These are phyloP conservation scores for Drosophila vallismaia DNA, from an alignment of 2,888 invertebrate genomes.

Conservation along the genomic window DNA sequence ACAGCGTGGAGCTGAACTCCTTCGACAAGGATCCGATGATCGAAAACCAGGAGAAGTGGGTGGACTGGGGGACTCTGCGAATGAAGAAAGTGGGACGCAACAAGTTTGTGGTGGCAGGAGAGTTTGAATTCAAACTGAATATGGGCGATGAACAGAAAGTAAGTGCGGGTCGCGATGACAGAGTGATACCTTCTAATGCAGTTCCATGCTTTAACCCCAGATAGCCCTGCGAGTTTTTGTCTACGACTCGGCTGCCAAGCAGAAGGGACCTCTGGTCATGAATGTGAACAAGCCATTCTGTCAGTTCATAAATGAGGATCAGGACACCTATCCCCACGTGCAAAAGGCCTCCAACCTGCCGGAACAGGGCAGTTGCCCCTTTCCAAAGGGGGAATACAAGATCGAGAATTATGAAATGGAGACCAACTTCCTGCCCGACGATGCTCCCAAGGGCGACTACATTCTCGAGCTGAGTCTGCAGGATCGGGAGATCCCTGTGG, in stretches of 20 bases:
- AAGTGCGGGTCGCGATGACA: neutral
- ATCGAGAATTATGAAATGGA: constrained; percentile 68
- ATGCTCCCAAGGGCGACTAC: constrained; percentile 73
- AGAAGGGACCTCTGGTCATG: constrained; percentile 59
- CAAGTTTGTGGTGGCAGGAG: constrained; percentile 65
- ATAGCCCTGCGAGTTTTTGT: constrained; percentile 58
- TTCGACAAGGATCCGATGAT: constrained; percentile 59
- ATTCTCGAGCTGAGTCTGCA: constrained; percentile 53
- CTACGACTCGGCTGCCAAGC: constrained; percentile 51
- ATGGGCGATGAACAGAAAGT: constrained; percentile 70
- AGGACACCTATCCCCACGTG: constrained; percentile 66
- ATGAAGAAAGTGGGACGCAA: constrained; percentile 71
- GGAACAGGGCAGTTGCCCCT: constrained; percentile 63
- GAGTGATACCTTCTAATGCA: neutral
- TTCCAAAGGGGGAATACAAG: constrained; percentile 69
- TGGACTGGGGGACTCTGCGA: constrained; percentile 74
- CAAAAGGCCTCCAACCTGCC: constrained; percentile 67
- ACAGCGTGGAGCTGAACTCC: constrained; percentile 71
- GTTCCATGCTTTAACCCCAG: constrained; percentile 23
- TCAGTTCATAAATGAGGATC: constrained; percentile 64
- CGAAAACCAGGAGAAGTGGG: constrained; percentile 61
- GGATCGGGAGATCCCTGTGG: constrained; percentile 56
- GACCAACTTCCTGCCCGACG: constrained; percentile 64
- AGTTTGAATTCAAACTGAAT: constrained; percentile 64
- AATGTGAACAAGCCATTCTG: constrained; percentile 66